phyloP scores from a whole-genome alignment of 2,888 invertebrate genomes.

The Acleris emargana region DNA sequence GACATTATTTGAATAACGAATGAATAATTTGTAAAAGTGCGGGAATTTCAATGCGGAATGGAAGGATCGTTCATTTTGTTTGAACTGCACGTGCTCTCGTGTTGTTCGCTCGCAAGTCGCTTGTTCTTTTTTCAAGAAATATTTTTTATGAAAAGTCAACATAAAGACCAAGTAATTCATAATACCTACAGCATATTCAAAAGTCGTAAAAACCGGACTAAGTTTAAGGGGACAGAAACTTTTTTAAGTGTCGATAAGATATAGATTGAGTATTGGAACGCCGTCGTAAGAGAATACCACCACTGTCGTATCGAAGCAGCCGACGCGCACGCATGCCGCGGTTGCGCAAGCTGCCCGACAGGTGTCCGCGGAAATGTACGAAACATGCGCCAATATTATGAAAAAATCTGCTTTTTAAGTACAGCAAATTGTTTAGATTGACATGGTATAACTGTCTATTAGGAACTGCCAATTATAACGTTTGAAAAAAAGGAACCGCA shows the following conservation, averaged over 20 bases:
- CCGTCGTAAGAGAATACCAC: too few species aligned
- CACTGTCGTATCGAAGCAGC: conserved; percentile 25
- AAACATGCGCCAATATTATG: conserved; percentile 11
- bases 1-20: conserved; percentile 29
- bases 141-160: too few species aligned
- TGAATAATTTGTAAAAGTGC: conserved; percentile 25
- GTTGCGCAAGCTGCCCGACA: conserved; percentile 51
- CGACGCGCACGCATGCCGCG: conserved; percentile 38
- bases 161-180: too few species aligned
- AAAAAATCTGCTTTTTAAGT: conserved; percentile 1
- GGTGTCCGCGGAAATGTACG: conserved; percentile 58
- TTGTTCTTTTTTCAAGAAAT: too few species aligned
- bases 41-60: conserved; percentile 56
- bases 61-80: conserved; percentile 45
- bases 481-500: conserved; percentile 6
- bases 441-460: conserved; percentile 12
- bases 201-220: too few species aligned
- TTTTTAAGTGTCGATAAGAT: too few species aligned
- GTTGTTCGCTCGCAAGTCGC: too few species aligned
- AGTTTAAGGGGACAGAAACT: too few species aligned
- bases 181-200: too few species aligned
- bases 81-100: conserved; percentile 52
- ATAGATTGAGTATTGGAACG: too few species aligned
- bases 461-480: conserved; percentile 13
- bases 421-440: conserved; percentile 2